A percentile compares a stretch with the other conserved stretches of the same genome.
Evolutionary conservation across 2,797 vertebrate genomes (phyloP).

Genomic region (Hoplostethus atlanticus): DNA sequence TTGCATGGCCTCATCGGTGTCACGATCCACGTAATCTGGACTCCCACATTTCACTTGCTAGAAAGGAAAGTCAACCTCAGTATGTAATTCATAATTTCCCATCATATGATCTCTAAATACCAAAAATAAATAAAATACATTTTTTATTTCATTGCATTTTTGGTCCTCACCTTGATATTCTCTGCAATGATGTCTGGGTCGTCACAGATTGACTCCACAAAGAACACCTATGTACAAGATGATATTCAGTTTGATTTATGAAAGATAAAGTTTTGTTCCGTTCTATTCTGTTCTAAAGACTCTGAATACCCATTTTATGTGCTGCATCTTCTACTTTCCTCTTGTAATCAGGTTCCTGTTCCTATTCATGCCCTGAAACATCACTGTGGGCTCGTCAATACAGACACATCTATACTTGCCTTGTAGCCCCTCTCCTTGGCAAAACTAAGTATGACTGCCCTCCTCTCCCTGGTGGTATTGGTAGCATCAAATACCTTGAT

Average conservation of each 20-base stretch:
- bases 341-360: too few relatives aligned
- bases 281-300: background rate
- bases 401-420: slow-evolving; percentile 69
- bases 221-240: slow-evolving; percentile 80
- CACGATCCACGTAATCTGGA: slow-evolving; percentile 90
- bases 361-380: background rate
- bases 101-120: background rate
- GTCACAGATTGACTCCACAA: slow-evolving; percentile 86
- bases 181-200: slow-evolving; percentile 83
- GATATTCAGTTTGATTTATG: background rate
- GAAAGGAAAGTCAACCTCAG: slow-evolving; percentile 7
- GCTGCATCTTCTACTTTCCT: too few relatives aligned
- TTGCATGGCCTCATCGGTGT: slow-evolving; percentile 87
- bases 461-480: slow-evolving; percentile 92
- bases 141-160: too few relatives aligned
- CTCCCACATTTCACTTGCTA: slow-evolving; percentile 94
- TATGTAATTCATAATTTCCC: background rate
- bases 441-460: slow-evolving; percentile 86
- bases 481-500: slow-evolving; percentile 94
- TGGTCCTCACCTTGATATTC: slow-evolving; percentile 81
- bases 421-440: slow-evolving; percentile 92
- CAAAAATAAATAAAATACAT: background rate
- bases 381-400: background rate
- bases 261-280: background rate
- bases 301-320: too few relatives aligned